Base-by-base conservation (phyloP, 2,113 vertebrate genomes). In the Nycticorax nycticorax region DNA sequence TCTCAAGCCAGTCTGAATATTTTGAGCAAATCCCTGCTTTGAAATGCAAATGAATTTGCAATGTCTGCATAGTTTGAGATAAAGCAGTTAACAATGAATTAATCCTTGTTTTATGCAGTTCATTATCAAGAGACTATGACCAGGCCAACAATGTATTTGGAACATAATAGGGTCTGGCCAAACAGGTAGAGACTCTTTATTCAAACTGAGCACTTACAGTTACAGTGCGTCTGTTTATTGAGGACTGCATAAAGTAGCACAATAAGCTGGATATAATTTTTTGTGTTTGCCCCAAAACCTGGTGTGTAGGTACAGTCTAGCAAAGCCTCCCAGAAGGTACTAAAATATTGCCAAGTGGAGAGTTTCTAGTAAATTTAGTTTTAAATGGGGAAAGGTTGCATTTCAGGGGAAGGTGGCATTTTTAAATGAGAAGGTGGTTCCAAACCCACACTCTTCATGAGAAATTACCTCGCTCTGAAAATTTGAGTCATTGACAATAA, bases 81-180 rank as follows among this genome's bases (percentile, higher is more conserved):
- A 98, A 98, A 98, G 97, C 97, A 95, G 92, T 57, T 96, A 97
- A 98, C 98, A 98, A 97, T 96, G 97, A 97, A 98, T 97, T 98
- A 98, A 98, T 98, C 98, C 98, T 89, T 91, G 97, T 95, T 98
- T 98, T 97, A 97, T 97, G 95, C 96, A 86, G 91, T 97, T 97
- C 96, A 97, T 97, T 98, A 97, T 93, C 95, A 96, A 95, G 82
- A 96, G 89, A 95, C 96, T 94, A 93, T 72, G 88, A 89, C 93
- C 84, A 26, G 66, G 74, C 94, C 96, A 97, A 92, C 94, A 96
- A 93, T 93, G 75, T 94, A 85, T 98, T 96, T 87, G 62, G 85
- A 96, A 88, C 80, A 91, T 89, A 97, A 93, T 86, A 85, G 72
- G 82, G 92, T 95, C 97, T 97, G 94, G 85, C 90, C 88, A 89